Percentiles rank a stretch among this genome's conserved stretches.
Evolutionary conservation across 2,113 vertebrate genomes (phyloP).

Genomic region (Cisticola juncidis): DNA sequence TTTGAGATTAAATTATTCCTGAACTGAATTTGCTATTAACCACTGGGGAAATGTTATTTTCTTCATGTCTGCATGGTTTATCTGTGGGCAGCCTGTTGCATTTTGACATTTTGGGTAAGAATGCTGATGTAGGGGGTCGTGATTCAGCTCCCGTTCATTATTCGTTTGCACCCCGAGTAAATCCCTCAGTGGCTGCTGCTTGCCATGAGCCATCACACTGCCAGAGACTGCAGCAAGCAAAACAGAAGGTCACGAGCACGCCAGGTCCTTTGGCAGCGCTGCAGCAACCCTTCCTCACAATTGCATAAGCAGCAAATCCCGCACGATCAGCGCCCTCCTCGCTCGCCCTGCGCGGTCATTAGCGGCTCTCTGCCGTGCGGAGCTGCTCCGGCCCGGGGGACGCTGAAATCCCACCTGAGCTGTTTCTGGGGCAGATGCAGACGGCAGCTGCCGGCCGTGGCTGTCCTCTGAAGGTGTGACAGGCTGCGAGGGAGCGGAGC

Average conservation of each 20-base stretch:
- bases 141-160: background rate
- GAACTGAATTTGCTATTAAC: background rate
- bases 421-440: background rate
- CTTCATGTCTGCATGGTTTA: background rate
- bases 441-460: background rate
- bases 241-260: background rate
- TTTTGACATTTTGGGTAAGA: background rate
- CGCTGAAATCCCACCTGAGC: conserved; percentile 4
- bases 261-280: background rate
- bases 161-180: background rate
- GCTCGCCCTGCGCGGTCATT: background rate
- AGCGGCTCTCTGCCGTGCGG: background rate
- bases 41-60: background rate
- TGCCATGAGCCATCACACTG: background rate
- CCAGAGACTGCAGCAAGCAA: background rate
- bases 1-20: background rate
- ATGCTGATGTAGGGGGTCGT: background rate
- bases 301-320: background rate
- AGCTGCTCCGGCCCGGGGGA: background rate
- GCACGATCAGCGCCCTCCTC: background rate
- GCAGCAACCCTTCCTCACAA: background rate
- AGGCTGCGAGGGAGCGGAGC: background rate
- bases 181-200: background rate
- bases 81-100: background rate
- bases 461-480: background rate